Percentiles rank a stretch among this genome's conserved stretches.
Conservation (phyloP, 2,888 invertebrate species). For the Metallyticus violacea region DNA sequence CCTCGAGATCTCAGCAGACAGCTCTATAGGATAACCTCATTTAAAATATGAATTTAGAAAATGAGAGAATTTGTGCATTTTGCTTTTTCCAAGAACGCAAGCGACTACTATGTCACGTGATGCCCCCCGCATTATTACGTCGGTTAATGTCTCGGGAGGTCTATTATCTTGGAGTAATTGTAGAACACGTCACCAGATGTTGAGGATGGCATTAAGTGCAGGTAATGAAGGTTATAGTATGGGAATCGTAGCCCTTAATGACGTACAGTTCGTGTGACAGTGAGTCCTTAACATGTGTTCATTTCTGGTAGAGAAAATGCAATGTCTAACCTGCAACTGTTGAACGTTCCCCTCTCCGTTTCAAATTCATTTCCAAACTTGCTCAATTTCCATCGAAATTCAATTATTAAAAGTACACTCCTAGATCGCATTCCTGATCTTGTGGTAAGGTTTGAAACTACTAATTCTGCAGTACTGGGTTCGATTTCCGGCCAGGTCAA, state of each 20-base stretch:
- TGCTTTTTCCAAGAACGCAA: neutral
- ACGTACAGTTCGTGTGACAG: neutral
- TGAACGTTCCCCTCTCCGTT: too few relatives aligned
- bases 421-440: too few relatives aligned
- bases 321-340: too few relatives aligned
- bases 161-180: neutral
- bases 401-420: too few relatives aligned
- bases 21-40: too few relatives aligned
- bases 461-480: too few relatives aligned
- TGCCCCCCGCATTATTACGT: neutral
- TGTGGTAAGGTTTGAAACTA: too few relatives aligned
- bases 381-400: too few relatives aligned
- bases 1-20: too few relatives aligned
- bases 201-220: neutral
- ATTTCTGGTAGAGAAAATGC: neutral
- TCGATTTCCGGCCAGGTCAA: too few relatives aligned
- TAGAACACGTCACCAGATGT: neutral
- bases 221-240: neutral
- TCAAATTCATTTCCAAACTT: too few relatives aligned
- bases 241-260: neutral
- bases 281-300: neutral
- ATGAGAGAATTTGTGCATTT: neutral
- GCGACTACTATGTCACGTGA: neutral
- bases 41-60: too few relatives aligned
- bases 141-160: neutral